Evolutionary conservation across 1,140 invertebrate genomes (phyloP).

Genomic region (Lordiphosa collinella): DNA sequence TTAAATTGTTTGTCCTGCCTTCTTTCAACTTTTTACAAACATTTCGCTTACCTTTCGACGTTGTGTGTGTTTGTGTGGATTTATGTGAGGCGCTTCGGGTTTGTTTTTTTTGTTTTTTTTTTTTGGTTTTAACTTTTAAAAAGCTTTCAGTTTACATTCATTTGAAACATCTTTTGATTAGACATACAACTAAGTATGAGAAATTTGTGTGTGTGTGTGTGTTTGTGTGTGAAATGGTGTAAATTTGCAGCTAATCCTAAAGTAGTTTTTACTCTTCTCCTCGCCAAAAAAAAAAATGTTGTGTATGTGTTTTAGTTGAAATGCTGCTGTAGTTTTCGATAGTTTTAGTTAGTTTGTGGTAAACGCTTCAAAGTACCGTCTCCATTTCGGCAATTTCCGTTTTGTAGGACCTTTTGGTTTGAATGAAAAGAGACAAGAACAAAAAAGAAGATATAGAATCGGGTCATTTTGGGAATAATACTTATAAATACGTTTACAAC

Average conservation of each 20-base stretch:
- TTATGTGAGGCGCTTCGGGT: constrained; percentile 57
- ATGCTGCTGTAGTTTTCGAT: background rate
- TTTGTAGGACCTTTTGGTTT: constrained; percentile 80
- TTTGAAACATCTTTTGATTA: constrained; percentile 75
- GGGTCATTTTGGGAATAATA: background rate
- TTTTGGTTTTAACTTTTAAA: constrained; percentile 50
- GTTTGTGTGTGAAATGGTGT: constrained; percentile 18
- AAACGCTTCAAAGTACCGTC: constrained; percentile 88
- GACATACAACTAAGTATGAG: constrained; percentile 40
- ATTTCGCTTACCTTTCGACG: constrained; percentile 7
- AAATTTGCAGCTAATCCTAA: constrained; percentile 16
- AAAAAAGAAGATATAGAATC: background rate
- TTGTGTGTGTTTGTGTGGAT: constrained; percentile 14
- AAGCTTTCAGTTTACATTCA: constrained; percentile 73
- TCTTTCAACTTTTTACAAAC: constrained; percentile 52
- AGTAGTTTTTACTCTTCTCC: constrained; percentile 12
- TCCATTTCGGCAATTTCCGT: constrained; percentile 92
- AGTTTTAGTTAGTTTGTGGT: background rate
- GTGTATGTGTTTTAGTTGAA: constrained; percentile 4
- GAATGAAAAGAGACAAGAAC: background rate
- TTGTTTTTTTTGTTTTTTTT: constrained; percentile 21
- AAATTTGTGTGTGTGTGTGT: constrained; percentile 12
- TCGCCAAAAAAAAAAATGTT: constrained; percentile 3
- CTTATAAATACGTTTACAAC: background rate
- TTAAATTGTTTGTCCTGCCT: constrained; percentile 8